Percentiles rank a stretch among this genome's conserved stretches.
phyloP scores from a whole-genome alignment of 2,888 invertebrate species.

The Meloe dianella region DNA sequence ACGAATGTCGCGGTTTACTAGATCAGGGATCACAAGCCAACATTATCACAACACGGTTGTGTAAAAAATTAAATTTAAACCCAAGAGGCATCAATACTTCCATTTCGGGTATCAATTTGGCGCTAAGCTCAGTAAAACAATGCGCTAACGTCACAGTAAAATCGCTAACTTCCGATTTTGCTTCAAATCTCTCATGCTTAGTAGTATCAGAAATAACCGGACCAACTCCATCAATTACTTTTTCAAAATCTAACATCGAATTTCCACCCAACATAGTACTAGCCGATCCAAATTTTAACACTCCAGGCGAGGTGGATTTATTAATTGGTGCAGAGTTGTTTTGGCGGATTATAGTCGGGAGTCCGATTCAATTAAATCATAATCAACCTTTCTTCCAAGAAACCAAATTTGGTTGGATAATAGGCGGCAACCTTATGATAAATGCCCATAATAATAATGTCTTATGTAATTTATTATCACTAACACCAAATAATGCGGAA shows the following conservation, averaged over 20 bases:
- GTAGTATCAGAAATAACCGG: constrained; percentile 23
- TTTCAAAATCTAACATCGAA: constrained; percentile 13
- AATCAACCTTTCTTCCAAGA: constrained; percentile 26
- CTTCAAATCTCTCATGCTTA: constrained; percentile 20
- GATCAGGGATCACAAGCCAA: constrained; percentile 26
- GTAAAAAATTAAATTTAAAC: constrained; percentile 12
- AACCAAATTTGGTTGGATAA: constrained; percentile 33
- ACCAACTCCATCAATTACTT: constrained; percentile 8
- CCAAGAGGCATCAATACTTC: constrained; percentile 7
- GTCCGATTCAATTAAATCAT: constrained; percentile 23
- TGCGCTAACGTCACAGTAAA: constrained; percentile 15
- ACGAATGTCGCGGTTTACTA: constrained; percentile 13
- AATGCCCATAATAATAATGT: constrained; percentile 6
- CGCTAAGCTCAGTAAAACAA: not conserved
- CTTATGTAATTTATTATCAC: not conserved
- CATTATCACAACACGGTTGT: constrained; percentile 18
- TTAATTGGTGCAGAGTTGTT: constrained; percentile 27
- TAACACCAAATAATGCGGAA: not conserved
- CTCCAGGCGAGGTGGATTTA: constrained; percentile 21
- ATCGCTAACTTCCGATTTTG: constrained; percentile 15
- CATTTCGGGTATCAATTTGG: constrained; percentile 19
- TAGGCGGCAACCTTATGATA: constrained; percentile 23
- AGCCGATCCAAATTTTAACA: constrained; percentile 27
- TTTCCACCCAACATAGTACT: constrained; percentile 24
- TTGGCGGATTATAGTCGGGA: constrained; percentile 24